Evolutionary conservation across 2,113 vertebrate species (phyloP), one percentile per base, ranked within the genome.

Genomic region (Neogobius melanostomus): DNA sequence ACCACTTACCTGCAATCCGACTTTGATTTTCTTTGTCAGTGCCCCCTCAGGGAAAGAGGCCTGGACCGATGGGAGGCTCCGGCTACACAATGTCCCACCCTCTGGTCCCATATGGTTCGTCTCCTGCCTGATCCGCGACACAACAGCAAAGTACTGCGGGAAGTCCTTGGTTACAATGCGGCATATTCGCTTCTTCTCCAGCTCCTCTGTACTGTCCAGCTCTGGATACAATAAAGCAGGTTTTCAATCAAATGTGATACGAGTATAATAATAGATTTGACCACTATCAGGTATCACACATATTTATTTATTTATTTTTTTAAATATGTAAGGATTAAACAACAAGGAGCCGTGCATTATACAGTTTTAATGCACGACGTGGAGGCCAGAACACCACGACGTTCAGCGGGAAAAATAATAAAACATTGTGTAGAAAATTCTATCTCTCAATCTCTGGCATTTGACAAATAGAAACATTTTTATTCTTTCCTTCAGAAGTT

Each of bases 81-180:
- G 93, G 80, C 97, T 99, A 89, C 92, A 93, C 73, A 99, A 91
- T 80, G 97, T 92, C 6, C 98, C 98, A 0, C 98, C 98, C 80
- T 99, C 98, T 0, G 98, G 98, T 45, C 98, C 98, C 48, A 99
- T 98, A 10, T 98, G 97, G 86, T 97, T 97, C 67, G 95, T 98
- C 86, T 99, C 97, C 86, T 99, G 98, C 76, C 97, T 95, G 84
- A 99, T 98, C 9, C 98, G 92, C 0, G 98, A 99, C 71, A 99
- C 97, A 9, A 99, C 97, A 0, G 97, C 98, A 15, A 99, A 99
- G 82, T 99, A 99, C 89, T 99, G 98, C 0, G 98, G 98, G 79
- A 99, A 99, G 70, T 99, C 98, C 89, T 97, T 98, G 0, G 97
- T 98, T 84, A 99, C 86, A 4, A 99, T 97, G 69, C 98, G 92